These are phyloP conservation scores for Cyphomyrmex costatus DNA, from an alignment of 1,140 invertebrate genomes.

Conservation along the genomic window DNA sequence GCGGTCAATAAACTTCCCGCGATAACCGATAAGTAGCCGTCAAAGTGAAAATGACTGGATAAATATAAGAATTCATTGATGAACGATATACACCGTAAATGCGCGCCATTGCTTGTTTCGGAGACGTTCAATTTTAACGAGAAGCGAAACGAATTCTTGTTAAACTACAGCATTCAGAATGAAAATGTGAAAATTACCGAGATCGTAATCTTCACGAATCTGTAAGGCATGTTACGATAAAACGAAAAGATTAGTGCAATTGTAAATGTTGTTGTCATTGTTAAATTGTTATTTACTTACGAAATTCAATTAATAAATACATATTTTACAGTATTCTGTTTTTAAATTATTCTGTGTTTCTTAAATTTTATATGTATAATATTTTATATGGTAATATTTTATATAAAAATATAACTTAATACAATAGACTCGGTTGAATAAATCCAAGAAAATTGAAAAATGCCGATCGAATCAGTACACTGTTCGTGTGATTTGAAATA, in stretches of 20 bases:
- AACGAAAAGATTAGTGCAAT: neutral
- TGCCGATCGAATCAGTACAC: too few species aligned
- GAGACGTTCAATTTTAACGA: neutral
- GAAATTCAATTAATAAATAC: neutral
- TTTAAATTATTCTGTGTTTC: neutral
- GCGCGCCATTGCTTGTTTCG: neutral
- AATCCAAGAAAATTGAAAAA: too few species aligned
- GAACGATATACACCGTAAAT: neutral
- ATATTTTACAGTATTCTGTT: neutral
- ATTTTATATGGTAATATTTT: too few species aligned
- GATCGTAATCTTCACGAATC: neutral
- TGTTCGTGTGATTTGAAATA: too few species aligned
- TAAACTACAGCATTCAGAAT: neutral
- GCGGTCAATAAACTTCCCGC: constrained; percentile 47
- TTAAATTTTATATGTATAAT: neutral
- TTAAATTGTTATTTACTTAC: neutral
- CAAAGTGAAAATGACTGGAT: constrained; percentile 60
- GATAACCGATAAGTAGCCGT: constrained; percentile 51
- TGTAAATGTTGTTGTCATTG: neutral
- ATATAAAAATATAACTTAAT: too few species aligned
- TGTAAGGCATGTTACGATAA: neutral
- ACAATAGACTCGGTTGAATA: too few species aligned
- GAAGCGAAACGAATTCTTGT: neutral
- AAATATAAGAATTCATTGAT: constrained; percentile 32
- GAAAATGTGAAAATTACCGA: neutral